Evolutionary conservation across 2,113 vertebrate genomes (phyloP), one percentile per base, ranked within the genome.

Genomic region (Cygnus atratus): DNA sequence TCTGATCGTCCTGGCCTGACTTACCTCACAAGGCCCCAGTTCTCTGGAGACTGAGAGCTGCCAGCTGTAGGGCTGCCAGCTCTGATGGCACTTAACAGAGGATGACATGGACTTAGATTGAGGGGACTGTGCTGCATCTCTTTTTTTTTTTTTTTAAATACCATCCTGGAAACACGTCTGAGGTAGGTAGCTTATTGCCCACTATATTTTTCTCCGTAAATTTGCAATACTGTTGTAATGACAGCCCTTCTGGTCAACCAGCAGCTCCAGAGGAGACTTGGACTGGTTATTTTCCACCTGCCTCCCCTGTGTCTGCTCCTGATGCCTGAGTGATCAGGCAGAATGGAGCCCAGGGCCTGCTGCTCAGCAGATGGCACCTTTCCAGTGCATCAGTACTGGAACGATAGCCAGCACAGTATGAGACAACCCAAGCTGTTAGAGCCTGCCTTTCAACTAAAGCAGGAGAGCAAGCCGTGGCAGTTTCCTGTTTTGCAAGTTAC

Each of bases 341-440:
- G 37, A 41, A 25, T 20, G 67, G 48, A 92, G 59, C 61, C 75
- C 46, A 24, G 33, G 72, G 33, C 65, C 43, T 76, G 71, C 67
- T 70, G 88, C 68, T 88, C 80, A 92, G 65, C 61, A 90, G 68
- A 81, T 70, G 80, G 68, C 61, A 44, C 50, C 77, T 90, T 94
- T 63, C 59, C 80, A 94, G 58, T 43, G 35, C 55, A 44, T 74
- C 67, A 25, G 12, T 25, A 28, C 1, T 92, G 76, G 63, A 84
- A 58, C 0, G 4, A 59, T 54, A 71, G 35, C 63, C 80, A 88
- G 88, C 75, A 55, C 66, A 59, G 65, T 75, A 13, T 11, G 7
- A 90, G 77, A 70, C 58, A 71, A 31, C 62, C 48, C 66, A 75
- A 10, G 54, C 71, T 85, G 43, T 72, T 61, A 31, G 50, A 77